Conservation (phyloP, 2,113 vertebrate species). For the Corvus cornix region DNA sequence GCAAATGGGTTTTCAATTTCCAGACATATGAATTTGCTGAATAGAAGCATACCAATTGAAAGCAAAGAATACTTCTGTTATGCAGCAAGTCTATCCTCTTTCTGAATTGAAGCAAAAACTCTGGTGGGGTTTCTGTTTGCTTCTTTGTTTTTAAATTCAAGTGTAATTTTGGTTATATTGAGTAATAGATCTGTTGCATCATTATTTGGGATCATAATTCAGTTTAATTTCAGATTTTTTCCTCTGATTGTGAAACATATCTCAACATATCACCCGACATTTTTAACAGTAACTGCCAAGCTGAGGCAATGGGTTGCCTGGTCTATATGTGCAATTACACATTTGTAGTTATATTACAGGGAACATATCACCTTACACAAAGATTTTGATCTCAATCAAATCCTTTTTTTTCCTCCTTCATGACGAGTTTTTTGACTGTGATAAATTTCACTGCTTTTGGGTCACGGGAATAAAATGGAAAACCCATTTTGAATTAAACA, state of each 20-base stretch:
- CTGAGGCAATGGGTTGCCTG: neutral
- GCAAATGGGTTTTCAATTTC: neutral
- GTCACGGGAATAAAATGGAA: neutral
- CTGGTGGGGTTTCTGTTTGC: accelerated
- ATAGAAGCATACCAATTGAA: neutral
- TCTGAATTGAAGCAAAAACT: neutral
- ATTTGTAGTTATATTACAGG: neutral
- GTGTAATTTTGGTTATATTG: neutral
- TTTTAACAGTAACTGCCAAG: neutral
- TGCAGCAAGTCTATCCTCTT: neutral
- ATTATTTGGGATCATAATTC: neutral
- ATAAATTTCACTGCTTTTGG: neutral
- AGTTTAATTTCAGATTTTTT: neutral
- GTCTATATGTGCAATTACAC: neutral
- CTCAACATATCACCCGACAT: neutral
- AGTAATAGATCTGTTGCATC: neutral
- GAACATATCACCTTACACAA: neutral
- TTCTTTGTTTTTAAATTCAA: neutral
- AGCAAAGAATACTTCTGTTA: neutral
- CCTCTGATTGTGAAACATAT: neutral
- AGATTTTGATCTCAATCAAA: neutral
- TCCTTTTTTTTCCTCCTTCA: neutral
- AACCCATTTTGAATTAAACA: accelerated
- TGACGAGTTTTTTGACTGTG: neutral
- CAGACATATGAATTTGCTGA: neutral